Base-by-base conservation (phyloP, 2,113 vertebrate species). In the Eonycteris spelaea region DNA sequence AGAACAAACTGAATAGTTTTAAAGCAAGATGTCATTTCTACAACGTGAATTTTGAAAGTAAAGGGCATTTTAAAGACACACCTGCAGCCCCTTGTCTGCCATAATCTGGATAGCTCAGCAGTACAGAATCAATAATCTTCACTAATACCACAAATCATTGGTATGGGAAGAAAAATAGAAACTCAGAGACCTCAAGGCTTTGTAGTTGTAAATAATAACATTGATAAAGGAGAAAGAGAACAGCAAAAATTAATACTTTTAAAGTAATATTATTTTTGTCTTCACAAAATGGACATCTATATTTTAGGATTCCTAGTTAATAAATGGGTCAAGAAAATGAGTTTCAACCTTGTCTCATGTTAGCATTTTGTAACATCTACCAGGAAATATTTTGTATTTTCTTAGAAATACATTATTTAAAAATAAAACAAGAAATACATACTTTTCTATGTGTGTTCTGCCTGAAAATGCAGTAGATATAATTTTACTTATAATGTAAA, bases 21-120 rank as follows among this genome's bases (percentile, higher is more conserved):
- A 94, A 96, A 77, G 87, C 4, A 33, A 96, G 1, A 18, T 77
- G 61, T 94, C 30, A 95, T 90, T 98, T 97, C 74, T 89, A 82
- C 48, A 94, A 38, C 71, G 30, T 38, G 78, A 96, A 67, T 90
- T 97, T 96, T 97, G 68, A 93, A 68, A 96, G 70, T 28, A 68
- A 97, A 97, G 63, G 48, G 22, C 43, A 86, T 7, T 96, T 96
- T 86, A 67, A 97, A 95, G 73, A 55, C 0, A 3, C 0, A 79
- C 7, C 85, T 74, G 19, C 7, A 90, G 16, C 14, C 30, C 10
- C 71, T 95, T 96, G 55, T 92, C 75, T 95, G 9, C 61, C 63
- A 19, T 59, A 78, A 88, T 4, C n/a, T 88, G 86, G 63, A 63
- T 21, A 53, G 30, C 28, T 93, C 90, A 95, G 86, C 61, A 93